These are phyloP conservation scores for Orientallactaga sibirica DNA, from an alignment of 2,797 vertebrate species.

Conservation along the genomic window DNA sequence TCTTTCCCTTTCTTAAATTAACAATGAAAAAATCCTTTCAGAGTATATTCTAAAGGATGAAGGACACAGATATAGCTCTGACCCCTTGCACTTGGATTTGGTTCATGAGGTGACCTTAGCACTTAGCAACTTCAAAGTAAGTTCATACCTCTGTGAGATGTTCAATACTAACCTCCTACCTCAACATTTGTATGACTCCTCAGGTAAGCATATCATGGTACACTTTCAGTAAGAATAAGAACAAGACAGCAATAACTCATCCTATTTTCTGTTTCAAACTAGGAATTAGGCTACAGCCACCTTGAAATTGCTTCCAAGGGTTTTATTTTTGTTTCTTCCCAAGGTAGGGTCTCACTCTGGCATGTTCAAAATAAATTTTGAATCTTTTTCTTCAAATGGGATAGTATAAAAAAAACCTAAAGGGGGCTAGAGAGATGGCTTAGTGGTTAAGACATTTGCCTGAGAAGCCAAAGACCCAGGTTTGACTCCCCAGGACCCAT, in stretches of 20 bases:
- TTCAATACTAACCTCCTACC: background rate
- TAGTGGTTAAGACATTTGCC: too few species aligned
- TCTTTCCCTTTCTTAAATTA: conserved; percentile 6
- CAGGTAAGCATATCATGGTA: background rate
- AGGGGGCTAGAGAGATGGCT: too few species aligned
- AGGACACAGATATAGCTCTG: background rate
- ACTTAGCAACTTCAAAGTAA: background rate
- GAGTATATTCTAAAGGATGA: conserved; percentile 4
- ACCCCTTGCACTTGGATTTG: background rate
- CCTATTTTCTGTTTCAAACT: background rate
- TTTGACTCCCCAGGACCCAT: too few species aligned
- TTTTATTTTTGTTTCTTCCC: too few species aligned
- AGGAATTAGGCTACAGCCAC: background rate
- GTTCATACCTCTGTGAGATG: background rate
- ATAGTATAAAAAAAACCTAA: background rate
- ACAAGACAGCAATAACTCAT: background rate
- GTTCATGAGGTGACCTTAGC: background rate
- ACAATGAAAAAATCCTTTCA: conserved; percentile 37
- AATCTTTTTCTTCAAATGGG: conserved; percentile 6
- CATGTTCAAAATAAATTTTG: background rate
- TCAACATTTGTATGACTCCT: background rate
- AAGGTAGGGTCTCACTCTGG: too few species aligned
- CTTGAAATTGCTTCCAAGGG: background rate
- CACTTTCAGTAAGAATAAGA: background rate
- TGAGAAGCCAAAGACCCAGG: too few species aligned